phyloP scores from a whole-genome alignment of 37 sponge, comb jelly and placozoan species.

The Haliclona indistincta region DNA sequence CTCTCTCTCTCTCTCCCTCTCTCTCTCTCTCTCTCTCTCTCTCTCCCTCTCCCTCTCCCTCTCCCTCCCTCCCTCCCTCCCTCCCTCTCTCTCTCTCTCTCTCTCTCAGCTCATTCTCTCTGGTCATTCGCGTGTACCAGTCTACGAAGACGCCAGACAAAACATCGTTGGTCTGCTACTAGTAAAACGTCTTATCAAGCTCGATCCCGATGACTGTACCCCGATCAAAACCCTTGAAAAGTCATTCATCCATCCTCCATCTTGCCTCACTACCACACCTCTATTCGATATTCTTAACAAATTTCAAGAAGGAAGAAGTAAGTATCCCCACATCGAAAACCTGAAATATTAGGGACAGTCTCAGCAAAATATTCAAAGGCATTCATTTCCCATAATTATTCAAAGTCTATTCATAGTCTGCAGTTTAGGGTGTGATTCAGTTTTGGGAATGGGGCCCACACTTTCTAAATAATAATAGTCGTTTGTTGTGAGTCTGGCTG shows the following conservation, averaged over 20 bases:
- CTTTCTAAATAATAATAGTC: no score
- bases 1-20: no score
- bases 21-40: no score
- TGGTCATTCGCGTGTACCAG: constrained; percentile 80
- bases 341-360: no score
- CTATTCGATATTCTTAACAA: constrained; percentile 75
- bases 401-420: no score
- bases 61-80: not conserved
- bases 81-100: not conserved
- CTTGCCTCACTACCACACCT: constrained; percentile 58
- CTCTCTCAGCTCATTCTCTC: constrained; percentile 24
- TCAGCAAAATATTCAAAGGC: no score
- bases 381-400: no score
- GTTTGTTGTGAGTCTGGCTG: no score
- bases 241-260: constrained; percentile 50
- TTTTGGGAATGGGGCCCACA: no score
- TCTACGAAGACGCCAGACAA: constrained; percentile 27
- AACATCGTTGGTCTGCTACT: constrained; percentile 74
- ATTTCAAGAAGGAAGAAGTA: constrained; percentile 82
- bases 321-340: no score
- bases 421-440: no score
- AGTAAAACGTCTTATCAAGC: constrained; percentile 70
- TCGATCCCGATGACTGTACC: constrained; percentile 60
- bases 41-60: no score
- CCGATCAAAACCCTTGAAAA: constrained; percentile 37